Conservation (phyloP, 2,113 vertebrate species). For the Sterrhoptilus dennistouni region DNA sequence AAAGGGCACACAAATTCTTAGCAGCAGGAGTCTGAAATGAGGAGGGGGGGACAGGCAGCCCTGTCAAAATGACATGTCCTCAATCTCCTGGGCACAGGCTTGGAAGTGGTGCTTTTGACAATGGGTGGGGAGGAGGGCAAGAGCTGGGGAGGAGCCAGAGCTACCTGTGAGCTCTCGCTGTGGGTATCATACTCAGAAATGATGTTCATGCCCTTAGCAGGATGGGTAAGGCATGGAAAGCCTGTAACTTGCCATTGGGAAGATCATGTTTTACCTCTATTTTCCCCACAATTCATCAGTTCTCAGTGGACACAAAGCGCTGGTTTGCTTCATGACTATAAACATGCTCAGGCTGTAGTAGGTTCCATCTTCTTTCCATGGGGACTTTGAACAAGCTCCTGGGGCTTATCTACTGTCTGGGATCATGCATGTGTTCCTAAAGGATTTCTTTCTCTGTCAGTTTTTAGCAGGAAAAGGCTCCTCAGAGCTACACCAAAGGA, state of each 20-base stretch:
- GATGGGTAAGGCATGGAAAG: neutral
- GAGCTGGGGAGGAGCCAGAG: neutral
- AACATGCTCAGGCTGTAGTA: neutral
- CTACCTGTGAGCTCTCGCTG: neutral
- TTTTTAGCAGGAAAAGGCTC: neutral
- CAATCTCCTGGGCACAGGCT: neutral
- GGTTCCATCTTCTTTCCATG: neutral
- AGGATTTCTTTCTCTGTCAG: neutral
- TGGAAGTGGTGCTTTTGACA: neutral
- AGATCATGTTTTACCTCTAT: neutral
- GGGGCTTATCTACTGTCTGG: neutral
- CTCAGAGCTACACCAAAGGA: neutral
- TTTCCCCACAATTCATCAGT: neutral
- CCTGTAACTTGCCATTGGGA: neutral
- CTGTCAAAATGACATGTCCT: neutral
- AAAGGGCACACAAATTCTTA: constrained; percentile 60
- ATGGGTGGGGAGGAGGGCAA: neutral
- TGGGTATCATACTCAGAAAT: neutral
- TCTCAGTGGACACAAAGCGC: neutral
- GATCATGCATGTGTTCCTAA: neutral
- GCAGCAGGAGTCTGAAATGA: constrained; percentile 17
- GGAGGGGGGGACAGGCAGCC: neutral
- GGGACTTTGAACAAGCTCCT: neutral
- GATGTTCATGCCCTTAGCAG: neutral
- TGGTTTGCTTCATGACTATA: neutral